phyloP scores from a whole-genome alignment of 2,797 vertebrate species.

The Prunella strophiata region DNA sequence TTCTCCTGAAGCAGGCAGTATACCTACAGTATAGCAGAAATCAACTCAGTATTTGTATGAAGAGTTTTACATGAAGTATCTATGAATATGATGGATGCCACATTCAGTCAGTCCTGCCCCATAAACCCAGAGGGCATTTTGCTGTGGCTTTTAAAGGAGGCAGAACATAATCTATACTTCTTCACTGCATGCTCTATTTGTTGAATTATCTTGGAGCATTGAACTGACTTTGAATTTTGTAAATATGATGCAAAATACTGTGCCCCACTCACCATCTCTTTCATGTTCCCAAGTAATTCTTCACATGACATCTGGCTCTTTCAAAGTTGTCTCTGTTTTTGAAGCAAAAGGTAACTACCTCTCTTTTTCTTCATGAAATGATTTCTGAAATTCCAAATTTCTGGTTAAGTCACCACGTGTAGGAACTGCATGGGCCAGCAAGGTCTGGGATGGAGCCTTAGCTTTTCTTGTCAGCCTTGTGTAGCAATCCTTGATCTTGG shows the following conservation, averaged over 20 bases:
- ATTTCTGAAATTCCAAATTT: neutral
- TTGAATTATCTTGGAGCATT: neutral
- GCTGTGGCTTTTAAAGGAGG: neutral
- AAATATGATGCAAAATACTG: neutral
- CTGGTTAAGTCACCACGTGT: neutral
- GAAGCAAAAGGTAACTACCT: neutral
- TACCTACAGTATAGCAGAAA: neutral
- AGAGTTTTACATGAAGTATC: neutral
- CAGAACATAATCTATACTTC: neutral
- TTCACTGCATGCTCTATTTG: neutral
- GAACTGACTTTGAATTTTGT: neutral
- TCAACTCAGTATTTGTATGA: neutral
- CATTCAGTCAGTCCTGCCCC: neutral
- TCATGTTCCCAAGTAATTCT: neutral
- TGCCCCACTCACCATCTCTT: neutral
- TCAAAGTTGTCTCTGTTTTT: neutral
- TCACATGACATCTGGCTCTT: neutral
- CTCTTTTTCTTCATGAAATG: neutral
- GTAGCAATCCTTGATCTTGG: neutral
- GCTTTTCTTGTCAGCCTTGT: neutral
- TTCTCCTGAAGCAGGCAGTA: neutral
- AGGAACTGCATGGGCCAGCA: neutral
- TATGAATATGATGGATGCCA: neutral
- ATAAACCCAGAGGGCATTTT: neutral
- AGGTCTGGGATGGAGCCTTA: accelerated